Evolutionary conservation across 1,140 invertebrate genomes (phyloP).

Genomic region (Euwallacea similis): DNA sequence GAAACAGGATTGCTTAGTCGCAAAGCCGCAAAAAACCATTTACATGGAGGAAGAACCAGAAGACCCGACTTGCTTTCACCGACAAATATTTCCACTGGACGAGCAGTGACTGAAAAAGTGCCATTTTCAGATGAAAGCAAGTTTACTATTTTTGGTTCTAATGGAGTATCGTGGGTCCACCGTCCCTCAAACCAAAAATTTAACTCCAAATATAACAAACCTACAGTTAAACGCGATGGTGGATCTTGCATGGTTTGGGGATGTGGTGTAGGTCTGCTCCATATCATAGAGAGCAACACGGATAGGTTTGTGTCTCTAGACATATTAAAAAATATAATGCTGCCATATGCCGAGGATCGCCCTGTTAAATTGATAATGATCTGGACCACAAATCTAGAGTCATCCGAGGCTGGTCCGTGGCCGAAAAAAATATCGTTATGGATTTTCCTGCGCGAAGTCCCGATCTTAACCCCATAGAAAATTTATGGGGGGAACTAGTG

Average conservation of each 20-base stretch:
- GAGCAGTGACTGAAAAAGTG: not conserved
- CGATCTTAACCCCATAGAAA: not conserved
- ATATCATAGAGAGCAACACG: not conserved
- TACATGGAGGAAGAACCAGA: not conserved
- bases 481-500: not conserved
- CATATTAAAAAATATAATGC: not conserved
- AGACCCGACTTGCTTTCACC: not conserved
- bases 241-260: not conserved
- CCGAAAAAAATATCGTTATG: not conserved
- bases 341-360: not conserved
- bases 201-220: not conserved
- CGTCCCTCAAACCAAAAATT: not conserved
- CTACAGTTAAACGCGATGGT: not conserved
- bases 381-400: not conserved
- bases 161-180: not conserved
- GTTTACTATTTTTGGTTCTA: not conserved
- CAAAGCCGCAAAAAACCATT: not conserved
- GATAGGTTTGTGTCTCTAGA: not conserved
- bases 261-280: not conserved
- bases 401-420: not conserved
- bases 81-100: not conserved
- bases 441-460: not conserved
- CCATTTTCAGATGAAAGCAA: no score
- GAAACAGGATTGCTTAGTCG: not conserved
- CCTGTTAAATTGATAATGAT: not conserved